Percentiles rank a stretch among this genome's conserved stretches.
These are phyloP conservation scores for Dryas iulia DNA, from an alignment of 1,140 invertebrate genomes.

Conservation along the genomic window DNA sequence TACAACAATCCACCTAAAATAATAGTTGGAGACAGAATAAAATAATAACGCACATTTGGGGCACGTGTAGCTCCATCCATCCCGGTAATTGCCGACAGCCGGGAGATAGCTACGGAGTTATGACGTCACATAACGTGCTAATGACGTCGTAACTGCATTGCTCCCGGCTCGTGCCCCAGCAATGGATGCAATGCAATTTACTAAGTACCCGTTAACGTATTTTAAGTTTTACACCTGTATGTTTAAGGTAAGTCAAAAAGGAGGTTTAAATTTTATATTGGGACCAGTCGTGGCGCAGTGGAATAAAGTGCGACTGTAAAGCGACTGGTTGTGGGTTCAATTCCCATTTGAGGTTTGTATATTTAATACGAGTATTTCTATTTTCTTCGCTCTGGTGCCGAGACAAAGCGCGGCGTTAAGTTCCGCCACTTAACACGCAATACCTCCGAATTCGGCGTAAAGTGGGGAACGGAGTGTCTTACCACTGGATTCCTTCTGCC, in stretches of 20 bases:
- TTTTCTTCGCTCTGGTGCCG: no score
- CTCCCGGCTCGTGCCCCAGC: constrained; percentile 42
- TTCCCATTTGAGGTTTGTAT: no score
- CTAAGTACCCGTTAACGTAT: constrained; percentile 47
- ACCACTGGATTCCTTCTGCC: no score
- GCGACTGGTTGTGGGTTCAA: no score
- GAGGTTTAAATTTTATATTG: not conserved
- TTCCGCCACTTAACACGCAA: no score
- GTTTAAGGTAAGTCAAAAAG: not conserved
- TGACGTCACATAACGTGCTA: constrained; percentile 73
- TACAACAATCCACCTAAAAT: constrained; percentile 5
- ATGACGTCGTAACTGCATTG: constrained; percentile 74
- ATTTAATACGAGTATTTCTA: no score
- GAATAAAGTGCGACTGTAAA: no score
- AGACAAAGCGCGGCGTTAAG: no score
- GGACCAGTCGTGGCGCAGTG: no score
- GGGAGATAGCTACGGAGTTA: constrained; percentile 66
- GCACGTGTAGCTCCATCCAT: constrained; percentile 53
- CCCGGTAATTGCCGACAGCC: constrained; percentile 63
- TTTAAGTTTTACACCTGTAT: constrained; percentile 45
- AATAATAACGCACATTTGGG: constrained; percentile 48
- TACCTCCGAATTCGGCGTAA: no score
- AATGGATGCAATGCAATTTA: constrained; percentile 59
- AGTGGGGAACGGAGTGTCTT: no score
- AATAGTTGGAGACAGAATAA: constrained; percentile 29